Base-by-base conservation (phyloP, 2,797 vertebrate genomes). In the Oreochromis grahami region DNA sequence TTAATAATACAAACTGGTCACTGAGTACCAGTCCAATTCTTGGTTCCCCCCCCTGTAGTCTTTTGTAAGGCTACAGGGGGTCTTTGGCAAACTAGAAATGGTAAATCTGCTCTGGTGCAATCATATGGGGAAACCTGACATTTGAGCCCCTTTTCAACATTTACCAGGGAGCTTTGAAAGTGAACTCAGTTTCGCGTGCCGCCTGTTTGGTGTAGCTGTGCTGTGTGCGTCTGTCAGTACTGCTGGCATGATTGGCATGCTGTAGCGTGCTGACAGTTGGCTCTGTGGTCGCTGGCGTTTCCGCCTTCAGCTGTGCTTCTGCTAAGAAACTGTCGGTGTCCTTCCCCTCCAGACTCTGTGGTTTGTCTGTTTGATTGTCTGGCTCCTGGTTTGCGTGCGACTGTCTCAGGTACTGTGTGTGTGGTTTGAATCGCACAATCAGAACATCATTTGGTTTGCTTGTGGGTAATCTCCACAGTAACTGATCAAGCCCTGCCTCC, bases 201-300 rank as follows among this genome's bases (percentile, higher is more conserved):
- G 19, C 15, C 21, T 34, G 21, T 36, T 29, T 11, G 17, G 45
- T 6, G 34, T 77, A 17, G 3, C 12, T 26, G 10, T 82, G 72
- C 21, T 74, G 10, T 36, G 14, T 34, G 21, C 34, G 68, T 77
- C 60, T 56, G 72, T 48, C 41, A 48, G 29, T 13, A 41, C 51
- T 43, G 48, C 70, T 80, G 86, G 86, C 52, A 45, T 76, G 77
- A 50, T 65, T 93, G 92, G 88, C 83, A 88, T 65, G 36, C 58
- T n/a, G 36, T 92, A 1, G 88, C 88, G 79, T 93, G 92, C 88
- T 38, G 43, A 72, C 91, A 81, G 86, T 91, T 93, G 76, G 13
- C 68, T 86, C 86, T 95, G 94, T 93, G 94, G 94, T 95, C 5
- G 11, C 84, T 4, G 52, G n/a, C 0, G 77, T 91, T 90, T 92